A percentile compares a stretch with the other conserved stretches of the same genome.
Evolutionary conservation across 2,888 invertebrate species (phyloP).

Genomic region (Andrena marginata): DNA sequence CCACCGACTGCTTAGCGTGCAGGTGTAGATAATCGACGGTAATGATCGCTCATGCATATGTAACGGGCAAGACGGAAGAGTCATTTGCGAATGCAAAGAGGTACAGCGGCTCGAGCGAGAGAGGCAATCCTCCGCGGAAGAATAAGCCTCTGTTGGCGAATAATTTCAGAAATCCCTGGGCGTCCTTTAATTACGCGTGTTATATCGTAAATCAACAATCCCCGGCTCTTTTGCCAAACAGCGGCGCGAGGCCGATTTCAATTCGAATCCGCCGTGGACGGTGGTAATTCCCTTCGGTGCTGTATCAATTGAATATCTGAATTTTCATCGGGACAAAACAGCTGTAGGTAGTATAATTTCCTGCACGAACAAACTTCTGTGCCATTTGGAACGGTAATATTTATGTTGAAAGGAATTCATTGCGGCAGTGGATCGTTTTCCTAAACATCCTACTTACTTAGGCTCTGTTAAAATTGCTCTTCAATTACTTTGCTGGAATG

Average conservation of each 20-base stretch:
- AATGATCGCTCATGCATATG: constrained; percentile 52
- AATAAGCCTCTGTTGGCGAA: neutral
- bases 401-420: neutral
- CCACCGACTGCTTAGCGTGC: constrained; percentile 12
- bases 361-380: neutral
- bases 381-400: neutral
- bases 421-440: neutral
- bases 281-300: neutral
- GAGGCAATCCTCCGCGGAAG: constrained; percentile 19
- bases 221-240: neutral
- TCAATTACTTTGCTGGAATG: neutral
- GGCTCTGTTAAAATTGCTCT: neutral
- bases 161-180: constrained; percentile 29
- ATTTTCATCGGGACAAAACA: neutral
- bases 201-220: neutral
- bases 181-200: constrained; percentile 13
- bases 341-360: neutral
- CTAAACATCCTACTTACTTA: neutral
- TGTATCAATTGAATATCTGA: neutral
- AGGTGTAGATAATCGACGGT: constrained; percentile 47
- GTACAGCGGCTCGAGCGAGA: neutral
- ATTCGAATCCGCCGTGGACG: neutral
- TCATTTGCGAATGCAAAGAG: constrained; percentile 22
- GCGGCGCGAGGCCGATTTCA: constrained; percentile 14
- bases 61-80: constrained; percentile 41